These are phyloP conservation scores for Vollenhovia emeryi DNA, from an alignment of 1,140 invertebrate genomes.

Conservation along the genomic window DNA sequence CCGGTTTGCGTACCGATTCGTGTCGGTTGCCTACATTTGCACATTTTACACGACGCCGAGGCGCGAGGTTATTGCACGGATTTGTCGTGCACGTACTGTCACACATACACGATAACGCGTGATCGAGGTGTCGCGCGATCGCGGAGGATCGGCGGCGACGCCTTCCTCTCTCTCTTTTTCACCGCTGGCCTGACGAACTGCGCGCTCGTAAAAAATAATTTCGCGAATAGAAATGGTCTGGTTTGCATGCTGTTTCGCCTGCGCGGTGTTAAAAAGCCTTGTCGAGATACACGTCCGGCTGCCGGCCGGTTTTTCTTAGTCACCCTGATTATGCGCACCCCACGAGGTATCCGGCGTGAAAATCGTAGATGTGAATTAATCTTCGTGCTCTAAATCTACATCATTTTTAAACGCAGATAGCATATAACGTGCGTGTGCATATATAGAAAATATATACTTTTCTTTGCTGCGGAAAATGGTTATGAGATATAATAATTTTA, in stretches of 20 bases:
- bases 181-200: not conserved
- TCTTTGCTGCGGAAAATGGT: not conserved
- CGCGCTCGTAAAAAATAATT: slow-evolving; percentile 58
- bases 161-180: not conserved
- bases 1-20: slow-evolving; percentile 74
- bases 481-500: not conserved
- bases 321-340: slow-evolving; percentile 52
- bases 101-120: slow-evolving; percentile 33
- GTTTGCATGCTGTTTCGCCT: slow-evolving; percentile 52
- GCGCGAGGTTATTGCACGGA: slow-evolving; percentile 73
- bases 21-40: slow-evolving; percentile 69
- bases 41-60: slow-evolving; percentile 70
- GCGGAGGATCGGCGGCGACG: slow-evolving; percentile 58
- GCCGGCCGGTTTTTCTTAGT: slow-evolving; percentile 48
- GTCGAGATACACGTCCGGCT: slow-evolving; percentile 46
- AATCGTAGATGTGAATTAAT: slow-evolving; percentile 52
- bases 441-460: not conserved
- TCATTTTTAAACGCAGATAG: slow-evolving; percentile 22
- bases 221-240: slow-evolving; percentile 72
- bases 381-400: slow-evolving; percentile 21
- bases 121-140: slow-evolving; percentile 65
- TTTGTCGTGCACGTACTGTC: slow-evolving; percentile 69
- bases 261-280: slow-evolving; percentile 41
- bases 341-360: slow-evolving; percentile 36
- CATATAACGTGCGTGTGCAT: not conserved